Evolutionary conservation across 2,797 vertebrate species (phyloP).

Genomic region (Manis javanica): DNA sequence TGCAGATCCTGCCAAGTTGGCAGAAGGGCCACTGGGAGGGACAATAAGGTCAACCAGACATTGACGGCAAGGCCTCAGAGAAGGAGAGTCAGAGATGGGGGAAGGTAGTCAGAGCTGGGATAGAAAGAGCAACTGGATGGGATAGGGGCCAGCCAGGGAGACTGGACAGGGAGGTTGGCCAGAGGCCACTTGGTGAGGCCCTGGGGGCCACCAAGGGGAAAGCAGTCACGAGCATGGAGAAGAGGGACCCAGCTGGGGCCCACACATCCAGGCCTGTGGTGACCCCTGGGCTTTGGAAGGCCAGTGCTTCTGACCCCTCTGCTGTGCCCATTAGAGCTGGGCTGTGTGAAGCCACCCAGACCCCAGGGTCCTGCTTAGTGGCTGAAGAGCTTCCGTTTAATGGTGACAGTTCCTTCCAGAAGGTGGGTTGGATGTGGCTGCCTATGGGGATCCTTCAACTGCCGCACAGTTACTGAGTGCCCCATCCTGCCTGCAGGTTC

Average conservation of each 20-base stretch:
- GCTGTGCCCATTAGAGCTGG: neutral
- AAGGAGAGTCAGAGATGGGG: neutral
- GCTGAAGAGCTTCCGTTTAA: neutral
- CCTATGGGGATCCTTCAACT: neutral
- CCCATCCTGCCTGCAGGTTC: neutral
- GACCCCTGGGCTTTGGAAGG: neutral
- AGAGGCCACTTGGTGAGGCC: neutral
- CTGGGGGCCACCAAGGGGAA: neutral
- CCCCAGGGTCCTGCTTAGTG: neutral
- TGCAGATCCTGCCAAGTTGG: neutral
- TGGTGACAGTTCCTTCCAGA: neutral
- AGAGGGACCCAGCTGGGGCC: neutral
- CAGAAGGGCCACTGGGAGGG: neutral
- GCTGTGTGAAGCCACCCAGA: neutral
- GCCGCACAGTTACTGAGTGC: neutral
- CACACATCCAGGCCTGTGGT: neutral
- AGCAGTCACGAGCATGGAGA: neutral
- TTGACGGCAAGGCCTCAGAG: neutral
- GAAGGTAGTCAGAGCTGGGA: neutral
- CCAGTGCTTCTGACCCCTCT: neutral
- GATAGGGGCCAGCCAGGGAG: neutral
- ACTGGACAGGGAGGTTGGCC: neutral
- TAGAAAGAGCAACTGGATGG: neutral
- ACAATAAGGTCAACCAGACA: slow-evolving; percentile 22
- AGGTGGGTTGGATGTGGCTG: neutral